Percentiles rank a stretch among this genome's conserved stretches.
phyloP scores from a whole-genome alignment of 2,888 invertebrate species.

The Drosophila atripex region DNA sequence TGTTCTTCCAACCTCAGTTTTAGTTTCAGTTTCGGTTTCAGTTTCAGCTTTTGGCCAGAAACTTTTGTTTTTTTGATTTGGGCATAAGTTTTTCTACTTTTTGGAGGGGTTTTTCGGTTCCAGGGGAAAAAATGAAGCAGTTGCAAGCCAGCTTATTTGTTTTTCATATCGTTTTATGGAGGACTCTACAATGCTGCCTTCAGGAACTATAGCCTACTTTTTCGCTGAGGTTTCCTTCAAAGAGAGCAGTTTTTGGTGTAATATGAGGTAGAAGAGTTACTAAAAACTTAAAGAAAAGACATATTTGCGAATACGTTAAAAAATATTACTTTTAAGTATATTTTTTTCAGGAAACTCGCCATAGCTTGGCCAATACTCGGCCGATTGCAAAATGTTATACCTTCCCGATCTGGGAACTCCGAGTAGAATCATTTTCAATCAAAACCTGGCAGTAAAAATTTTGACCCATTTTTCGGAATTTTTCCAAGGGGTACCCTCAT shows the following conservation, averaged over 20 bases:
- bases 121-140: conserved; percentile 35
- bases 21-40: conserved; percentile 29
- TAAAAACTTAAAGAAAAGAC: no score
- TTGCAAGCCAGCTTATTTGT: conserved; percentile 39
- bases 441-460: no score
- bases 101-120: background rate
- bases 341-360: no score
- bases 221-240: background rate
- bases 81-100: background rate
- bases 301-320: no score
- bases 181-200: conserved; percentile 3
- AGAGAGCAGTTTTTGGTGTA: background rate
- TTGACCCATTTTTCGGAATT: no score
- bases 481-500: no score
- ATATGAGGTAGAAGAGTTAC: no score
- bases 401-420: no score
- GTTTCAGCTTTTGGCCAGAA: conserved; percentile 21
- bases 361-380: no score
- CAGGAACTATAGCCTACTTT: background rate
- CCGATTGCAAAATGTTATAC: no score
- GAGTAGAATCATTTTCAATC: no score
- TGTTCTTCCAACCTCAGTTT: conserved; percentile 10
- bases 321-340: no score
- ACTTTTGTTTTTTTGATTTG: conserved; percentile 21
- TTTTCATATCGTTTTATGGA: conserved; percentile 18